Conservation (phyloP, 1,140 invertebrate genomes). For the Periplaneta americana region DNA sequence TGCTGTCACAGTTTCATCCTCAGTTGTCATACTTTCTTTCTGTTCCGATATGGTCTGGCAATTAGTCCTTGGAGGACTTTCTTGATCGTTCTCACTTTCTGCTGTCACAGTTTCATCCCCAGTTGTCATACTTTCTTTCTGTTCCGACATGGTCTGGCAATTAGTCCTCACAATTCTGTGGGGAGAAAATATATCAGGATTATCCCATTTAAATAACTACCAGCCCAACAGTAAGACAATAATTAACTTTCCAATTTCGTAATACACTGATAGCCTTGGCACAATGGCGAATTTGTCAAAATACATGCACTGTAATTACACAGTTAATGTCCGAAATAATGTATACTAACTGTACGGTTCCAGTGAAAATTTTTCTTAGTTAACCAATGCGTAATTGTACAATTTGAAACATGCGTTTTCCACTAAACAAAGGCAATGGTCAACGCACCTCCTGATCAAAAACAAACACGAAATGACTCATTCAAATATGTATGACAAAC, state of each 20-base stretch:
- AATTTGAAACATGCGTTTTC: neutral
- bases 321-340: too few species aligned
- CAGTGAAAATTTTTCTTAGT: neutral
- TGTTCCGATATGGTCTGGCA: neutral
- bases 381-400: neutral
- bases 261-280: neutral
- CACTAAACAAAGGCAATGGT: neutral
- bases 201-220: neutral
- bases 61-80: neutral
- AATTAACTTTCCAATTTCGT: neutral
- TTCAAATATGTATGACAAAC: neutral
- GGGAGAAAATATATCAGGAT: neutral
- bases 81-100: neutral
- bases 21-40: neutral
- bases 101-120: neutral
- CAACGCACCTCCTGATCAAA: neutral
- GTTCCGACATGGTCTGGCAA: neutral
- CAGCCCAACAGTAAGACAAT: too few species aligned
- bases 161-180: neutral
- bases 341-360: neutral
- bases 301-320: neutral
- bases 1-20: neutral
- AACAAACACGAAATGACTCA: neutral
- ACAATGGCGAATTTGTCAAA: neutral
- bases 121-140: neutral